Conservation (phyloP, 2,888 invertebrate genomes). For the Gisinianus flammeolus region DNA sequence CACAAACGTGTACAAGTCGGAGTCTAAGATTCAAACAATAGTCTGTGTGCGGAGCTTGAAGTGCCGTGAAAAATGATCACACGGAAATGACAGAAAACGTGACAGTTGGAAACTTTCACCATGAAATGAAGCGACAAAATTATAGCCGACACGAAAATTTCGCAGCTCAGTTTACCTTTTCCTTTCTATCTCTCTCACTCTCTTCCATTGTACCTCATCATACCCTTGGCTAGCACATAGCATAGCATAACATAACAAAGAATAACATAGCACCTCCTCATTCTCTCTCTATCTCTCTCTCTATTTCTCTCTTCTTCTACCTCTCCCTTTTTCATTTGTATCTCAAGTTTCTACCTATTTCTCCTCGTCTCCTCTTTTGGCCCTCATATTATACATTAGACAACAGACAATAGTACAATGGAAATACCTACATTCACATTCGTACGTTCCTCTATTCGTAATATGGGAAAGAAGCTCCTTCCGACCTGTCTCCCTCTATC, state of each 20-base stretch:
- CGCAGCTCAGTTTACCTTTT: slow-evolving; percentile 2
- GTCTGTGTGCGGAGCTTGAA: neutral
- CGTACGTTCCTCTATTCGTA: no score
- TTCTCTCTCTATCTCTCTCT: neutral
- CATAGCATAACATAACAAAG: neutral
- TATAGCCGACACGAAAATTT: slow-evolving; percentile 6
- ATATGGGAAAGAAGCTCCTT: no score
- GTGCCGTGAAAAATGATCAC: slow-evolving; percentile 34
- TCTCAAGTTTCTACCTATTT: slow-evolving; percentile 9
- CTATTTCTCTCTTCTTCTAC: neutral
- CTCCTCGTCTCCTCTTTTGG: neutral
- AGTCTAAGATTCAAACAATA: slow-evolving; percentile 15
- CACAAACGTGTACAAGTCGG: no score
- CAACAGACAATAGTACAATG: no score
- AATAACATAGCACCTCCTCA: neutral
- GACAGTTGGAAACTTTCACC: slow-evolving; percentile 14
- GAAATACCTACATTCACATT: no score
- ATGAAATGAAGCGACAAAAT: slow-evolving; percentile 14
- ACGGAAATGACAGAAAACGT: slow-evolving; percentile 42
- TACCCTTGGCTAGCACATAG: neutral
- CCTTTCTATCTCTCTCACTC: neutral
- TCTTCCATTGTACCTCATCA: neutral
- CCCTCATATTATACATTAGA: neutral
- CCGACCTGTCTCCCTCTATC: no score
- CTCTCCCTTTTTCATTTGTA: slow-evolving; percentile 1